Evolutionary conservation across 1,140 invertebrate species (phyloP).

Genomic region (Lutraria rhynchaena): DNA sequence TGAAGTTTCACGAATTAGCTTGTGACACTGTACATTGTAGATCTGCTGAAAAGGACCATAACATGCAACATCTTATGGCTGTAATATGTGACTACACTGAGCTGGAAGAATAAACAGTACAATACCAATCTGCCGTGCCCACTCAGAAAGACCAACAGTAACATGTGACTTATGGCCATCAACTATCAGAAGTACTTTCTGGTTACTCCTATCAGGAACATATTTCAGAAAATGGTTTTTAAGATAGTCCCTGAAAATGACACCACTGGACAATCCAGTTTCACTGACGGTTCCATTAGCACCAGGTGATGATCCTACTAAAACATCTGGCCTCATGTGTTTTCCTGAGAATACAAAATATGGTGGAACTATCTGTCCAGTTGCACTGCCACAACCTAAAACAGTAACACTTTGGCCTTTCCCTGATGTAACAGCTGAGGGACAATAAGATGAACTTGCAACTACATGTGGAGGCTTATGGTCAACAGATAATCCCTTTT

Average conservation of each 20-base stretch:
- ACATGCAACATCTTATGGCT: slow-evolving; percentile 52
- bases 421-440: no score
- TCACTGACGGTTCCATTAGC: no score
- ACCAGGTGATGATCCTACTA: slow-evolving; percentile 13
- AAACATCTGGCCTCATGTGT: slow-evolving; percentile 12
- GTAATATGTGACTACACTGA: no score
- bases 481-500: slow-evolving; percentile 34
- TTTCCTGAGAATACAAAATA: slow-evolving; percentile 33
- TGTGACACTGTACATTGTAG: no score
- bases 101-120: no score
- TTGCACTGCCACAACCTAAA: no score
- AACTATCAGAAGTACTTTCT: no score
- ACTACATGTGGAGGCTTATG: no score
- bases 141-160: slow-evolving; percentile 21
- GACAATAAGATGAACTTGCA: no score
- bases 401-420: no score
- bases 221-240: slow-evolving; percentile 2
- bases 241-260: slow-evolving; percentile 16
- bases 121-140: slow-evolving; percentile 40
- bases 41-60: slow-evolving; percentile 12
- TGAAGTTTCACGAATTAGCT: background rate
- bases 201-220: no score
- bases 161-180: slow-evolving; percentile 39
- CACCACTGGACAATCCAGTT: slow-evolving; percentile 10
- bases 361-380: background rate